Conservation (phyloP, 1,140 invertebrate species). For the Dreissena rostriformis region DNA sequence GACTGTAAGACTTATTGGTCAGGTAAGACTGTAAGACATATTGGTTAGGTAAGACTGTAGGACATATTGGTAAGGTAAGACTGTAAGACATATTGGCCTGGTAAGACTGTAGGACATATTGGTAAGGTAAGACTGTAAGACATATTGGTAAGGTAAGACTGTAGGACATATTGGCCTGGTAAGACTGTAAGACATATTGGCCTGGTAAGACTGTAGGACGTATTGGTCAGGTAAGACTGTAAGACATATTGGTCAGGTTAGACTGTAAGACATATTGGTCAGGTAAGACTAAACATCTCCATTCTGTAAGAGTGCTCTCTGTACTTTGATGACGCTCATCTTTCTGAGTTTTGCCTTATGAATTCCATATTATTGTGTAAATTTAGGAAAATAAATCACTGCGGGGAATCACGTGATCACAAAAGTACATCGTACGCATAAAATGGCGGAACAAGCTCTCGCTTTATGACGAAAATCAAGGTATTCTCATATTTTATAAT, state of each 20-base stretch:
- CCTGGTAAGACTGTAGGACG: conserved; percentile 68
- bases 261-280: too few species aligned
- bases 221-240: conserved; percentile 69
- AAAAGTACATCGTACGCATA: too few species aligned
- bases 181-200: conserved; percentile 65
- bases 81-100: conserved; percentile 69
- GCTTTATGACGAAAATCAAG: too few species aligned
- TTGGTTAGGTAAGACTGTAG: conserved; percentile 66
- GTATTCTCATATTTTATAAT: too few species aligned
- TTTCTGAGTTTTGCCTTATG: too few species aligned
- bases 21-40: conserved; percentile 72
- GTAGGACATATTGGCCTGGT: conserved; percentile 72
- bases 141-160: conserved; percentile 71
- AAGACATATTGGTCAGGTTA: conserved; percentile 74
- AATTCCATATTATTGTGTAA: too few species aligned
- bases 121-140: conserved; percentile 70
- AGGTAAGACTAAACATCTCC: too few species aligned
- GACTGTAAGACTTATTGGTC: conserved; percentile 67
- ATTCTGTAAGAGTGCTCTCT: too few species aligned
- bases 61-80: conserved; percentile 73
- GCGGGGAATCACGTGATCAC: too few species aligned
- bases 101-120: conserved; percentile 67
- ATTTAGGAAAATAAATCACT: too few species aligned
- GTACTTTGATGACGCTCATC: too few species aligned
- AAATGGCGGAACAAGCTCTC: too few species aligned